These are phyloP conservation scores for Calameuta idolon DNA, from an alignment of 2,888 invertebrate species.

Conservation along the genomic window DNA sequence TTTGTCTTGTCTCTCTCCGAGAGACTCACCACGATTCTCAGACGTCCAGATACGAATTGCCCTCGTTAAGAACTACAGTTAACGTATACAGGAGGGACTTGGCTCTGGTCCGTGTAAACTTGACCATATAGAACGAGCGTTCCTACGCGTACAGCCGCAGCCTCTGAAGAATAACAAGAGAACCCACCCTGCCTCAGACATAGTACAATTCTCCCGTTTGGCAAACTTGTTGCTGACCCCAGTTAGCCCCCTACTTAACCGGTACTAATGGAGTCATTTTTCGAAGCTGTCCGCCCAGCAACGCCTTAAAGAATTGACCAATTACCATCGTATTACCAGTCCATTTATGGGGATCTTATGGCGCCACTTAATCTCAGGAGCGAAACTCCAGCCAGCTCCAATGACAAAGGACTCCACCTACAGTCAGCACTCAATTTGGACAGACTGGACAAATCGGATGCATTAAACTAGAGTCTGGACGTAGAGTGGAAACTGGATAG, in stretches of 20 bases:
- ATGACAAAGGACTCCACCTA: background rate
- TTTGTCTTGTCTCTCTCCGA: background rate
- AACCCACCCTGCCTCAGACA: background rate
- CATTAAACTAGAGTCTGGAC: background rate
- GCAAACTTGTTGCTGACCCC: constrained; percentile 56
- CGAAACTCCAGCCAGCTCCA: background rate
- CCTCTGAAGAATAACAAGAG: background rate
- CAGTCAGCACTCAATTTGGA: background rate
- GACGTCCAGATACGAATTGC: constrained; percentile 55
- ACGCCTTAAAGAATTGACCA: constrained; percentile 63
- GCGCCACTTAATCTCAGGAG: background rate
- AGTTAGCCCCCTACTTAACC: constrained; percentile 26
- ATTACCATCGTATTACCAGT: constrained; percentile 64
- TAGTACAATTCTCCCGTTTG: constrained; percentile 30
- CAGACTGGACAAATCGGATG: background rate
- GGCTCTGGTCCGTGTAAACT: background rate
- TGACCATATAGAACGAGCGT: background rate
- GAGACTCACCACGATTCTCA: background rate
- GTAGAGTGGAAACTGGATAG: background rate
- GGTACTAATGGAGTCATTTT: constrained; percentile 66
- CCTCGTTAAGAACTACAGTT: constrained; percentile 60
- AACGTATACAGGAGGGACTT: constrained; percentile 35
- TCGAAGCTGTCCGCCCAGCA: constrained; percentile 48
- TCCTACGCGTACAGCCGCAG: background rate
- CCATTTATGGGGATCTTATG: background rate